Evolutionary conservation across 1,140 invertebrate species (phyloP).

Genomic region (Ceratina calcarata): DNA sequence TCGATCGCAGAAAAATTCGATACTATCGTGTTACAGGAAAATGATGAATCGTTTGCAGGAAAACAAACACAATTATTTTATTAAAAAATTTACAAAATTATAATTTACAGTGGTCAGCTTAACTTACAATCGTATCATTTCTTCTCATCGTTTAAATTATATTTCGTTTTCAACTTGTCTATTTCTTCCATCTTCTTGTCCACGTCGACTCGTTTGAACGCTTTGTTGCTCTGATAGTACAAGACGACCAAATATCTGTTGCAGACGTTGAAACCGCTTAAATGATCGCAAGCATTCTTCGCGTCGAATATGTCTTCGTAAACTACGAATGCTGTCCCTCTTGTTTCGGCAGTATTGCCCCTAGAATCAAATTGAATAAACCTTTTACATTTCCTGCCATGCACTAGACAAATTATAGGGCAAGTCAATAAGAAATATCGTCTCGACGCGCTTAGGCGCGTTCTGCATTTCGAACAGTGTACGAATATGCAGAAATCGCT

Average conservation of each 20-base stretch:
- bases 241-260: slow-evolving; percentile 98
- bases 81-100: neutral
- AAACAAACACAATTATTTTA: too few relatives aligned
- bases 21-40: too few relatives aligned
- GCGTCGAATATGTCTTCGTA: slow-evolving; percentile 99
- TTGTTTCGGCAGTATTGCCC: slow-evolving; percentile 98
- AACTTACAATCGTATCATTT: slow-evolving; percentile 65
- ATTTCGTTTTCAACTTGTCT: slow-evolving; percentile 98
- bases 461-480: too few relatives aligned
- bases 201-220: slow-evolving; percentile 97
- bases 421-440: too few relatives aligned
- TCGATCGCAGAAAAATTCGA: neutral
- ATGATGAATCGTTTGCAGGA: too few relatives aligned
- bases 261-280: slow-evolving; percentile 99
- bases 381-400: too few relatives aligned
- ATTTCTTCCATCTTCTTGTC: slow-evolving; percentile 99
- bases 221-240: slow-evolving; percentile 97
- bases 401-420: too few relatives aligned
- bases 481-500: too few relatives aligned
- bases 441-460: too few relatives aligned
- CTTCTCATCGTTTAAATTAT: slow-evolving; percentile 84
- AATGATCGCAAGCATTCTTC: slow-evolving; percentile 99
- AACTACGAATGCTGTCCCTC: slow-evolving; percentile 99
- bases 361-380: slow-evolving; percentile 79
- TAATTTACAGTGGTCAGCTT: neutral